These are phyloP conservation scores for Micrastur ruficollis DNA, from an alignment of 2,797 vertebrate species.

Conservation along the genomic window DNA sequence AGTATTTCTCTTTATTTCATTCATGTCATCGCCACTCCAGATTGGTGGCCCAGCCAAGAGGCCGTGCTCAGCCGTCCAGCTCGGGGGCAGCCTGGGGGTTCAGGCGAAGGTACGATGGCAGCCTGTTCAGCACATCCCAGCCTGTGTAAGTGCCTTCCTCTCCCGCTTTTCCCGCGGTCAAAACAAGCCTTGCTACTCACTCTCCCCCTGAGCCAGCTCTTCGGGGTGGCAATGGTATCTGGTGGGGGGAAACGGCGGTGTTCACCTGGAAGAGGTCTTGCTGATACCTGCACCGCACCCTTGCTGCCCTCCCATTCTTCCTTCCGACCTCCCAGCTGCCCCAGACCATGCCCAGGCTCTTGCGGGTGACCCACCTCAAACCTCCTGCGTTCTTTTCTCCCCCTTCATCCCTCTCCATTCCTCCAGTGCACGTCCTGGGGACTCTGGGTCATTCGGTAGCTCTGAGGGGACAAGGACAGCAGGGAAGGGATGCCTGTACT, in stretches of 20 bases:
- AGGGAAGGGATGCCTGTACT: neutral
- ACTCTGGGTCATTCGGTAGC: neutral
- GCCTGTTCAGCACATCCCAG: constrained; percentile 67
- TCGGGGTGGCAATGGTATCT: neutral
- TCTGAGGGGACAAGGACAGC: neutral
- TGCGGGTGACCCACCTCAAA: neutral
- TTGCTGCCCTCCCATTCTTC: accelerated
- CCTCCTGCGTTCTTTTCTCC: neutral
- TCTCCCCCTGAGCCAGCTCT: neutral
- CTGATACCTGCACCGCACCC: neutral
- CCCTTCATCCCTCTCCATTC: neutral
- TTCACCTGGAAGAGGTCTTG: neutral
- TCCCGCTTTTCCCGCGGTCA: neutral
- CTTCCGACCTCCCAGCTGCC: neutral
- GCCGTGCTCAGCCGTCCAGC: constrained; percentile 13
- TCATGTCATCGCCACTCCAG: constrained; percentile 75
- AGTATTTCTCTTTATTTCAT: constrained; percentile 91
- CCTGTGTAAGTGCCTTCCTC: constrained; percentile 71
- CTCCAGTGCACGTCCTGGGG: neutral
- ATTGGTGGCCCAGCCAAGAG: constrained; percentile 31
- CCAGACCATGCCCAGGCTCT: neutral
- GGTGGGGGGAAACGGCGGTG: neutral
- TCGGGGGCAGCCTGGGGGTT: constrained; percentile 77
- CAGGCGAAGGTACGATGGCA: constrained; percentile 80
- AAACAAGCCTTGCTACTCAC: neutral